Evolutionary conservation across 2,888 invertebrate species (phyloP).

Genomic region (Cryptocheilus praepositus): DNA sequence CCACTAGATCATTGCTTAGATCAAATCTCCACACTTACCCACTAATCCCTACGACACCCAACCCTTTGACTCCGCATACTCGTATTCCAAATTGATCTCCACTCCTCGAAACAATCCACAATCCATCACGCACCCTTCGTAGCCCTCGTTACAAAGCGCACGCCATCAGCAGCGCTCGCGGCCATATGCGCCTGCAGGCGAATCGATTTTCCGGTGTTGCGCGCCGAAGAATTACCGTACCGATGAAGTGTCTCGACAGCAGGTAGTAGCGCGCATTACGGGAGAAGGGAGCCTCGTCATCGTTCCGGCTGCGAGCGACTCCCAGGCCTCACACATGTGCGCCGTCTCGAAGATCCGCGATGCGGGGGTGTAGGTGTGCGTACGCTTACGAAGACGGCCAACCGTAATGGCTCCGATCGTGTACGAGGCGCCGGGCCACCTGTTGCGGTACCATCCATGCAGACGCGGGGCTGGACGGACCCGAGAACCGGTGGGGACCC

Average conservation of each 20-base stretch:
- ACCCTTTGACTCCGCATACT: no score
- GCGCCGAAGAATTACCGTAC: constrained; percentile 14
- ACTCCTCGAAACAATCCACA: no score
- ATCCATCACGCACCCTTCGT: no score
- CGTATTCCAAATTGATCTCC: no score
- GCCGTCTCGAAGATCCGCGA: neutral
- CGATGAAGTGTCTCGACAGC: constrained; percentile 22
- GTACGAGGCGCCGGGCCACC: constrained; percentile 63
- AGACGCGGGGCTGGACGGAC: constrained; percentile 51
- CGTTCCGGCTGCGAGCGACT: neutral
- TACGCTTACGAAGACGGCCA: constrained; percentile 31
- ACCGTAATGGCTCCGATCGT: constrained; percentile 44
- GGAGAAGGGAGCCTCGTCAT: neutral
- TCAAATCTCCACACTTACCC: no score
- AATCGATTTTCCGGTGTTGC: constrained; percentile 40
- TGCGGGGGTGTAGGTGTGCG: constrained; percentile 8
- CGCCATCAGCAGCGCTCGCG: no score
- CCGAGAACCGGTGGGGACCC: neutral
- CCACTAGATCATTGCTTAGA: no score
- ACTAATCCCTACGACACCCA: no score
- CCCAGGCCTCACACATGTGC: neutral
- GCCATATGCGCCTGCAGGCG: constrained; percentile 32
- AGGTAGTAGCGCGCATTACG: constrained; percentile 27
- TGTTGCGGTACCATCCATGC: constrained; percentile 54
- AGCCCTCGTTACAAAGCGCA: no score